A percentile compares a stretch with the other conserved stretches of the same genome.
Evolutionary conservation across 2,113 vertebrate genomes (phyloP).

Genomic region (Elaphurus davidianus): DNA sequence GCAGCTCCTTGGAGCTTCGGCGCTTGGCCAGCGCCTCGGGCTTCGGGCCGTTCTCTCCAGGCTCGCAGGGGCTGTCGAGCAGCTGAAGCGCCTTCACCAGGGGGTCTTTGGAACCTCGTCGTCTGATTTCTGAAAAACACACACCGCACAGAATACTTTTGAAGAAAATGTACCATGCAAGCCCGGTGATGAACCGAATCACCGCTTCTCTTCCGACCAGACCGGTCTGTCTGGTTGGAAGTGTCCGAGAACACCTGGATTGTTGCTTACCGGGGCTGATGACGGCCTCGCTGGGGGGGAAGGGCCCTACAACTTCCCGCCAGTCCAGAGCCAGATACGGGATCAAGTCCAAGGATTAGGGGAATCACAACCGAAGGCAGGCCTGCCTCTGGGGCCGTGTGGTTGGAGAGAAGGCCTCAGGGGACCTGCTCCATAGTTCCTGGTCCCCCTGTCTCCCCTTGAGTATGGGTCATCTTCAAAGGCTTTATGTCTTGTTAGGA

Average conservation of each 20-base stretch:
- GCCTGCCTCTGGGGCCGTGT: neutral
- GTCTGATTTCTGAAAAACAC: conserved; percentile 87
- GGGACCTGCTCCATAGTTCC: neutral
- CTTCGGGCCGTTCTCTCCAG: conserved; percentile 54
- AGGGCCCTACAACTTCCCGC: neutral
- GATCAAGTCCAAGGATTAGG: accelerated
- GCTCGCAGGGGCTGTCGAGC: conserved; percentile 81
- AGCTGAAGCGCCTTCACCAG: conserved; percentile 91
- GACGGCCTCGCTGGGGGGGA: neutral
- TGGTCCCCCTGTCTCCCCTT: neutral
- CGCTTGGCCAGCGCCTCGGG: conserved; percentile 61
- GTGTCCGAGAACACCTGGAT: neutral
- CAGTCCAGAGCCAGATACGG: neutral
- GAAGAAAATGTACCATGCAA: neutral
- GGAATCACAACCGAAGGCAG: neutral
- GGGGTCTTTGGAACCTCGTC: conserved; percentile 94
- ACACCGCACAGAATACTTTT: no score
- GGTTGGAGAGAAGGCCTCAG: neutral
- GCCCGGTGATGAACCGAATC: accelerated
- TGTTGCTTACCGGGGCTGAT: neutral
- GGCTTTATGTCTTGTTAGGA: neutral
- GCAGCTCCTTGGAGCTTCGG: conserved; percentile 70
- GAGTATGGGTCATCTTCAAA: neutral
- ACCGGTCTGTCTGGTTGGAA: neutral
- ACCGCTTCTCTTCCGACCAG: no score